Evolutionary conservation across 1,140 invertebrate genomes (phyloP).

Genomic region (Aphelenchoides avenae): DNA sequence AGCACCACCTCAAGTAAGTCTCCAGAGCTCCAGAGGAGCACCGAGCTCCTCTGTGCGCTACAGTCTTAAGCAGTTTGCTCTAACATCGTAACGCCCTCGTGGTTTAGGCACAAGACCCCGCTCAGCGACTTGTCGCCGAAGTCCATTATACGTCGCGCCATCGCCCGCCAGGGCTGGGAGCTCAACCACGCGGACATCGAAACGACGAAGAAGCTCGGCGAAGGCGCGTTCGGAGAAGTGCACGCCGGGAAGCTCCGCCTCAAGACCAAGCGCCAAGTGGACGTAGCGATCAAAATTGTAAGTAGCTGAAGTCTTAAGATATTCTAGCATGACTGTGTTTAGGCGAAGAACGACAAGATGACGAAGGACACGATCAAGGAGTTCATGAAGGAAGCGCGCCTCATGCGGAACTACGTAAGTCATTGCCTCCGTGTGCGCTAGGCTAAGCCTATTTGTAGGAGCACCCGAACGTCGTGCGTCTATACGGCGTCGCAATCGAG

Average conservation of each 20-base stretch:
- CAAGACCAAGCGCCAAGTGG: constrained; percentile 14
- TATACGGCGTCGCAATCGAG: constrained; percentile 95
- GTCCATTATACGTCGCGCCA: constrained; percentile 10
- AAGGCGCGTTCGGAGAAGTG: constrained; percentile 36
- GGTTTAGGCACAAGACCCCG: too few relatives aligned
- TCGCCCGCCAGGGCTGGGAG: constrained; percentile 35
- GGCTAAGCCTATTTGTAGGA: background rate
- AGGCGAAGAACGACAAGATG: constrained; percentile 75
- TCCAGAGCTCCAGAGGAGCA: background rate
- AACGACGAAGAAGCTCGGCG: constrained; percentile 33
- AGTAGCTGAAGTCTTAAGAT: too few relatives aligned
- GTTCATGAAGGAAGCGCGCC: constrained; percentile 88
- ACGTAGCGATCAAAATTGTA: constrained; percentile 5
- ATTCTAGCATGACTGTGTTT: too few relatives aligned
- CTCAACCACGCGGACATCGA: constrained; percentile 26
- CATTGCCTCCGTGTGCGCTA: background rate
- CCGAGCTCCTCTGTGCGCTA: background rate
- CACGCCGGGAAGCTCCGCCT: constrained; percentile 17
- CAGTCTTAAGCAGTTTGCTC: too few relatives aligned
- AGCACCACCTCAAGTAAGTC: constrained; percentile 14
- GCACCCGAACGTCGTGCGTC: constrained; percentile 70
- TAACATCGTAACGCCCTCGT: too few relatives aligned
- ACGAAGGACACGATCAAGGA: constrained; percentile 93
- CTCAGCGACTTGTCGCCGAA: background rate
- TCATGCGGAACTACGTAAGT: constrained; percentile 81